These are phyloP conservation scores for Gopherus flavomarginatus DNA, from an alignment of 2,113 vertebrate species.

Conservation along the genomic window DNA sequence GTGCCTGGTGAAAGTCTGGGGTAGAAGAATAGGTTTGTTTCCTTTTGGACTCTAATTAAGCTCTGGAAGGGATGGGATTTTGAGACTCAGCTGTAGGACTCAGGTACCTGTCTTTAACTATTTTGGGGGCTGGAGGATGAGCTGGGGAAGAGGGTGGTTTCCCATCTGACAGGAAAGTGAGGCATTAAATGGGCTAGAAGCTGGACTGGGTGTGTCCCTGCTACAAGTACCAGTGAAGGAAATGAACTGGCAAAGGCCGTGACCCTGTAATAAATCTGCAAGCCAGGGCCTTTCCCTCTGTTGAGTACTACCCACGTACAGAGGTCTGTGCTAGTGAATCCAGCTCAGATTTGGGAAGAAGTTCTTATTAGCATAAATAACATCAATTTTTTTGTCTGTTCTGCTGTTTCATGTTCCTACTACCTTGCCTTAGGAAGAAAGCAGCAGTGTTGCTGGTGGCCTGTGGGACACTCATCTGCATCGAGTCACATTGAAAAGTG, in stretches of 20 bases:
- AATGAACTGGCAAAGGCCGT: neutral
- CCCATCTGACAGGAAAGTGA: neutral
- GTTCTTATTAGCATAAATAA: neutral
- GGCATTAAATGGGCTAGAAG: neutral
- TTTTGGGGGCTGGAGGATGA: neutral
- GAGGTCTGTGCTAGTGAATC: slow-evolving; percentile 70
- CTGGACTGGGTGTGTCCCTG: neutral
- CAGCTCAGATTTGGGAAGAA: slow-evolving; percentile 31
- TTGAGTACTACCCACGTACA: slow-evolving; percentile 31
- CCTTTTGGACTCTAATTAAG: neutral
- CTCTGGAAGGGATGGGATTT: neutral
- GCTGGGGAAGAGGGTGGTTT: neutral
- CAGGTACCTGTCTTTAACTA: neutral
- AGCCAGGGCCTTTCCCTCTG: neutral
- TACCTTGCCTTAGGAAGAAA: neutral
- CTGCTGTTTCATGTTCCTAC: slow-evolving; percentile 68
- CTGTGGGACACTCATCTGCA: slow-evolving; percentile 29
- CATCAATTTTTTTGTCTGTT: slow-evolving; percentile 22
- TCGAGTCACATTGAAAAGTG: slow-evolving; percentile 9
- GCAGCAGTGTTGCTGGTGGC: slow-evolving; percentile 68
- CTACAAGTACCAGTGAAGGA: neutral
- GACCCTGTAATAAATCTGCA: slow-evolving; percentile 45
- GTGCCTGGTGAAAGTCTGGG: neutral
- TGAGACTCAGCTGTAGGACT: neutral
- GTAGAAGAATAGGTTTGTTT: neutral